These are phyloP conservation scores for Microctenopoma lineatum DNA, from an alignment of 2,797 vertebrate species.

Conservation along the genomic window DNA sequence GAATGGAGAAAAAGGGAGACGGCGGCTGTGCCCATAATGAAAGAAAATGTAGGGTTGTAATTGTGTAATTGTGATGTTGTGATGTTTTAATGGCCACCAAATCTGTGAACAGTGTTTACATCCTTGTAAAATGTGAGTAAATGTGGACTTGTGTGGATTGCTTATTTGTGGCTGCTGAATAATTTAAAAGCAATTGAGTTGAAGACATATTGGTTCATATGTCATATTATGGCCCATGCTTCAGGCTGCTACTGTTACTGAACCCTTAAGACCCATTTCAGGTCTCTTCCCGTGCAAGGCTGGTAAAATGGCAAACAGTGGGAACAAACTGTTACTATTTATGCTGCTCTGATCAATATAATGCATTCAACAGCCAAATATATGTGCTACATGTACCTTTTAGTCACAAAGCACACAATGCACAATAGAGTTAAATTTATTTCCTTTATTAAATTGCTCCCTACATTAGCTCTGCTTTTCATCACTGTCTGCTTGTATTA, in stretches of 20 bases:
- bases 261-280: conserved; percentile 44
- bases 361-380: conserved; percentile 10
- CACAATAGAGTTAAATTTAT: not conserved
- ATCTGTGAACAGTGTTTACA: conserved; percentile 66
- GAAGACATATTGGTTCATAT: conserved; percentile 65
- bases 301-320: conserved; percentile 19
- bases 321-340: conserved; percentile 32
- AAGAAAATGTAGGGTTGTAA: conserved; percentile 63
- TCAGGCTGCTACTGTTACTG: conserved; percentile 37
- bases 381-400: conserved; percentile 22
- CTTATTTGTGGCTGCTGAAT: conserved; percentile 77
- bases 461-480: not conserved
- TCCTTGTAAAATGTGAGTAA: conserved; percentile 77
- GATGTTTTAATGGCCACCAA: conserved; percentile 73
- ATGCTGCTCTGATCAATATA: conserved; percentile 27
- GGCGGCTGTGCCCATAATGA: not conserved
- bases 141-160: conserved; percentile 22
- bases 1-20: not conserved
- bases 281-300: conserved; percentile 19
- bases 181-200: conserved; percentile 74
- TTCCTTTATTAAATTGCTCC: too few species aligned
- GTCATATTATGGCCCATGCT: conserved; percentile 45
- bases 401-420: conserved; percentile 1
- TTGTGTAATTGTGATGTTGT: conserved; percentile 66
- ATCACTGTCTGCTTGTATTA: not conserved